phyloP scores from a whole-genome alignment of 2,113 vertebrate species.

The Empidonax traillii region DNA sequence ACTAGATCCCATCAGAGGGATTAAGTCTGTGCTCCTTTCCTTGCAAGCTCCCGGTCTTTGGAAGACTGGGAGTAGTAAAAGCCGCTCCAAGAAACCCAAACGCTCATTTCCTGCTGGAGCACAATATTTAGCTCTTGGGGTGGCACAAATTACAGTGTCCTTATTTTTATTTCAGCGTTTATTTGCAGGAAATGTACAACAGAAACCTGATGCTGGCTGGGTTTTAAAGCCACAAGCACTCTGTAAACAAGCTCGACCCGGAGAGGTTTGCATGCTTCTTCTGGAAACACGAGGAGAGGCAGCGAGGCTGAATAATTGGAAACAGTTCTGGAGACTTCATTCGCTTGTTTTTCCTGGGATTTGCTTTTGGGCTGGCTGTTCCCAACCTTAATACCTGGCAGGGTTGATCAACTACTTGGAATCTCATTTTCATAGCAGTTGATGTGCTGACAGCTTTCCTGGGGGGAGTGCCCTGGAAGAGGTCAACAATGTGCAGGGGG shows the following conservation, averaged over 20 bases:
- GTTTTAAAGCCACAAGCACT: constrained; percentile 13
- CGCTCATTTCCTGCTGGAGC: constrained; percentile 38
- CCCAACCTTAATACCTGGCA: constrained; percentile 31
- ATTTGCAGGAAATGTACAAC: constrained; percentile 17
- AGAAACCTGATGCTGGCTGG: constrained; percentile 8
- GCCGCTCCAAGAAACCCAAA: constrained; percentile 16
- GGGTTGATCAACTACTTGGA: not conserved
- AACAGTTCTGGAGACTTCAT: not conserved
- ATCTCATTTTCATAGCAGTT: not conserved
- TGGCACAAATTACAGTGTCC: constrained; percentile 41
- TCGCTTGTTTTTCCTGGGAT: constrained; percentile 17
- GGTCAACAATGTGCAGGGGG: not conserved
- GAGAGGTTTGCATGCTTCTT: not conserved
- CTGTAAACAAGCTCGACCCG: not conserved
- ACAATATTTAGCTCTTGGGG: not conserved
- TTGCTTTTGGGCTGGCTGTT: constrained; percentile 19
- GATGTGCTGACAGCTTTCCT: not conserved
- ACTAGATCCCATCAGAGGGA: not conserved
- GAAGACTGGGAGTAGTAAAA: not conserved
- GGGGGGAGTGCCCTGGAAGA: not conserved
- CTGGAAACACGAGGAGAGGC: constrained; percentile 18
- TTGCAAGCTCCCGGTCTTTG: not conserved
- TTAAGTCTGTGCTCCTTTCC: not conserved
- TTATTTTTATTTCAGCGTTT: constrained; percentile 48
- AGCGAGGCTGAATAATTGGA: not conserved